These are phyloP conservation scores for Lydus trimaculatus DNA, from an alignment of 2,888 invertebrate species.

Conservation along the genomic window DNA sequence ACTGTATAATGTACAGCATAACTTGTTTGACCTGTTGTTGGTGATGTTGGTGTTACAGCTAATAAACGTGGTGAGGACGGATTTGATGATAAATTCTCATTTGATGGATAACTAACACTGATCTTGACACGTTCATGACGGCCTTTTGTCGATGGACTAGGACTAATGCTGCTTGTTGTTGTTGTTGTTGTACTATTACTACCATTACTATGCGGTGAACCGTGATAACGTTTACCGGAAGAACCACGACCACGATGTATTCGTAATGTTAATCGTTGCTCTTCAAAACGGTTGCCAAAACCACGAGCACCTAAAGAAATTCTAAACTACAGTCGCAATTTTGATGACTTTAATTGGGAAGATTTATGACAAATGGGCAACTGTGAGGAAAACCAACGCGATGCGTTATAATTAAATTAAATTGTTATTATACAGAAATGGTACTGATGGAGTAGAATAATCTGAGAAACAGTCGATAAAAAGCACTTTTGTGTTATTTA, in stretches of 20 bases:
- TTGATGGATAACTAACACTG: slow-evolving; percentile 85
- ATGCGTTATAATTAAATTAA: neutral
- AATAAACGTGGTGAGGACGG: slow-evolving; percentile 52
- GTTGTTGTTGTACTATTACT: slow-evolving; percentile 76
- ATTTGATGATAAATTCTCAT: slow-evolving; percentile 66
- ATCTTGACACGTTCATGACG: slow-evolving; percentile 84
- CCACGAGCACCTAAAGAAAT: slow-evolving; percentile 66
- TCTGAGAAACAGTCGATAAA: neutral
- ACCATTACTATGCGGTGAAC: slow-evolving; percentile 72
- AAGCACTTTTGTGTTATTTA: neutral
- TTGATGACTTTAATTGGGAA: neutral
- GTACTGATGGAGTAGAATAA: neutral
- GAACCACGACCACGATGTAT: slow-evolving; percentile 88
- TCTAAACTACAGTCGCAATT: neutral
- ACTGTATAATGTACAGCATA: slow-evolving; percentile 75
- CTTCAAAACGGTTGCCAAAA: slow-evolving; percentile 81
- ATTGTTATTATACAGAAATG: neutral
- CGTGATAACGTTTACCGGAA: slow-evolving; percentile 63
- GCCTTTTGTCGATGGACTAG: slow-evolving; percentile 65
- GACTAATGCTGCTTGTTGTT: slow-evolving; percentile 71
- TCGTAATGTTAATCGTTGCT: slow-evolving; percentile 87
- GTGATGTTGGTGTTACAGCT: slow-evolving; percentile 58
- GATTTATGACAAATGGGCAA: slow-evolving; percentile 11
- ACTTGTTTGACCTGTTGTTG: slow-evolving; percentile 54
- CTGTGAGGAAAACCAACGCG: neutral